phyloP scores from a whole-genome alignment of 2,797 vertebrate genomes.

The Salmo trutta region DNA sequence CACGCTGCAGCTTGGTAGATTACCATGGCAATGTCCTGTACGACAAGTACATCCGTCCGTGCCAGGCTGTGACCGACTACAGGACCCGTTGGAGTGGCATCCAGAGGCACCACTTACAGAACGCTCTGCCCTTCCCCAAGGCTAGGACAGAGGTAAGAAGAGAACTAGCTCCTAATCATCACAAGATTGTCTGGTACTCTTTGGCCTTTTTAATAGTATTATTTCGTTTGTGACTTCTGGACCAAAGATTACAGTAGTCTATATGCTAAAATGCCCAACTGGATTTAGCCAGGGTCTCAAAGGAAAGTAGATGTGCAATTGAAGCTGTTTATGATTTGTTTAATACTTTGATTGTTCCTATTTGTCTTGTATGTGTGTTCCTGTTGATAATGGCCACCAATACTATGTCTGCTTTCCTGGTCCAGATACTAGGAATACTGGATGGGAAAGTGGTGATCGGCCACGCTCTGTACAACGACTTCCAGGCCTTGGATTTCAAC shows the following conservation, averaged over 20 bases:
- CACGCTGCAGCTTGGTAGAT: slow-evolving; percentile 88
- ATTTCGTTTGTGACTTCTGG: neutral
- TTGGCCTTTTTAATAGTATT: neutral
- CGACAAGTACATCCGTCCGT: slow-evolving; percentile 85
- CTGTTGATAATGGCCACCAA: neutral
- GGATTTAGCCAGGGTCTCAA: neutral
- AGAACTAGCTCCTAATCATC: neutral
- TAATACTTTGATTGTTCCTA: neutral
- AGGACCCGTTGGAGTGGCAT: slow-evolving; percentile 93
- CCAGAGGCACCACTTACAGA: slow-evolving; percentile 77
- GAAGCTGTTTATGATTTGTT: neutral
- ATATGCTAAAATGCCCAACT: too few species aligned
- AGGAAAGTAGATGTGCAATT: neutral
- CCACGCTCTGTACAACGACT: slow-evolving; percentile 89
- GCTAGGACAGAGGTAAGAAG: slow-evolving; percentile 86
- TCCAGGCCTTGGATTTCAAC: slow-evolving; percentile 79
- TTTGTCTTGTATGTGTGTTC: neutral
- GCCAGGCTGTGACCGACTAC: slow-evolving; percentile 83
- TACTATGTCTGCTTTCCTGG: neutral
- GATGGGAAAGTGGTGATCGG: slow-evolving; percentile 90
- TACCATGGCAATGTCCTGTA: slow-evolving; percentile 87
- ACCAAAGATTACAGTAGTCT: neutral
- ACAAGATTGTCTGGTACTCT: neutral
- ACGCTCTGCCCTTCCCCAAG: slow-evolving; percentile 77
- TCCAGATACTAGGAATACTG: slow-evolving; percentile 84